Evolutionary conservation across 1,140 invertebrate species (phyloP), one percentile per base, ranked within the genome.

Genomic region (Chironomus striatipennis): DNA sequence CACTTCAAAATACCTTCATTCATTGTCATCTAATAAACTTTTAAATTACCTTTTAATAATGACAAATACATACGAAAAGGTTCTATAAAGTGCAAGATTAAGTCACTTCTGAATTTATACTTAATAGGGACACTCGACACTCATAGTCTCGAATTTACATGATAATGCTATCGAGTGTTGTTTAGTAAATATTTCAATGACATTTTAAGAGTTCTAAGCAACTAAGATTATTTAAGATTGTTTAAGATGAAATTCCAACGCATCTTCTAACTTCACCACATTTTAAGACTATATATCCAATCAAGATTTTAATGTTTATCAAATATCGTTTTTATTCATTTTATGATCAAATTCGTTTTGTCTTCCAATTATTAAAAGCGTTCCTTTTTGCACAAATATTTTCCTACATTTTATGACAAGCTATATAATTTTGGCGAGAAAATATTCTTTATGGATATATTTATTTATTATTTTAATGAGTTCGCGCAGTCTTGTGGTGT

Each of bases 221-320:
- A n/a, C n/a, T n/a, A n/a, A n/a, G n/a, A n/a, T n/a, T n/a, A n/a
- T n/a, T n/a, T n/a, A n/a, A n/a, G n/a, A n/a, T n/a, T n/a, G n/a
- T n/a, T n/a, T n/a, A n/a, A n/a, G n/a, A n/a, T n/a, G n/a, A n/a
- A n/a, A n/a, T n/a, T n/a, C n/a, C n/a, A n/a, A 34, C 1, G 24
- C 24, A 34, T 34, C 24, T 34, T n/a, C n/a, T n/a, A n/a, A n/a
- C n/a, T 57, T 57, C 15, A 10, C 47, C 12, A 57, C 15, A n/a
- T n/a, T n/a, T n/a, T n/a, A n/a, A n/a, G n/a, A n/a, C 15, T n/a
- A 57, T 57, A 47, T 47, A 57, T 12, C 47, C 47, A 57, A 57
- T 57, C 12, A 57, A 57, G 20, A 18, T 70, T 70, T 70, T 70
- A 70, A 70, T 70, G 65, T 70, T 21, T 70, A 70, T 70, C 20